Conservation (phyloP, 2,797 vertebrate species). For the Choloepus didactylus region DNA sequence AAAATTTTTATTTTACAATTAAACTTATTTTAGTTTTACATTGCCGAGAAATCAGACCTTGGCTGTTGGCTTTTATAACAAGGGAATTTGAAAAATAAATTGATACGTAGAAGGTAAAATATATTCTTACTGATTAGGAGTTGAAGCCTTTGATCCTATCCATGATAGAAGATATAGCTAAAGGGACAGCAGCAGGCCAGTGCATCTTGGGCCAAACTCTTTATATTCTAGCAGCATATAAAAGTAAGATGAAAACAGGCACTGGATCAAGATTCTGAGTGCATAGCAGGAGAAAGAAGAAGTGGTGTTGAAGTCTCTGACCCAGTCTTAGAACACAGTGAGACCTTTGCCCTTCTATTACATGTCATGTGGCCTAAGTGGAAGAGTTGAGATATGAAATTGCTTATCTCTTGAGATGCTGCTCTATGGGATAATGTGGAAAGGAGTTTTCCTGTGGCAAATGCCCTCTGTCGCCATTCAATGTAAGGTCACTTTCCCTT, state of each 20-base stretch:
- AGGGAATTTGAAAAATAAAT: constrained; percentile 68
- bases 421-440: neutral
- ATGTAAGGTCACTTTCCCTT: constrained; percentile 18
- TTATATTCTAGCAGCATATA: neutral
- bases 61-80: constrained; percentile 45
- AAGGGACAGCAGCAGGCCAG: neutral
- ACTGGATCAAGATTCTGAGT: constrained; percentile 27
- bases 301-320: constrained; percentile 9
- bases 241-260: neutral
- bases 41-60: constrained; percentile 52
- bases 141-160: neutral
- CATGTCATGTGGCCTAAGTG: neutral
- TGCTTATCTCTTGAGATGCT: neutral
- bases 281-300: neutral
- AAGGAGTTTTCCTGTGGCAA: neutral
- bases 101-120: constrained; percentile 30
- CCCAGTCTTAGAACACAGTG: neutral
- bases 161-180: neutral
- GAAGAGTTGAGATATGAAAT: neutral
- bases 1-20: constrained; percentile 60
- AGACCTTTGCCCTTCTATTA: neutral
- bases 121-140: constrained; percentile 48
- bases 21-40: constrained; percentile 57
- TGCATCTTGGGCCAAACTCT: constrained; percentile 32
- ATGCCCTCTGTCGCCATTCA: neutral